phyloP scores from a whole-genome alignment of 2,113 vertebrate species.

The Stigmatopora nigra region DNA sequence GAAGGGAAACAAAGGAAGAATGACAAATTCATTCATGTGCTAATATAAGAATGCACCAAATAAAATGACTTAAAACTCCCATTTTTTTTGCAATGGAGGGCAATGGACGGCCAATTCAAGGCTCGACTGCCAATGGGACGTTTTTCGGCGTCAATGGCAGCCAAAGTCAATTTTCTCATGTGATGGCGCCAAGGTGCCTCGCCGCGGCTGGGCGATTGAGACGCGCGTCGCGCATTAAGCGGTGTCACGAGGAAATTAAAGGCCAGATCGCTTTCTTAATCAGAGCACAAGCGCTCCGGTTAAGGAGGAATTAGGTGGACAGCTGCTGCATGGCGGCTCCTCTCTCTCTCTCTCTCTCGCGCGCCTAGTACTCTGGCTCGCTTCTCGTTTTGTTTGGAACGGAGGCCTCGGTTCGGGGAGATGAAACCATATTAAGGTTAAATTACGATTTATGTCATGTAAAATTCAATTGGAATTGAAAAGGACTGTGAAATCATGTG shows the following conservation, averaged over 20 bases:
- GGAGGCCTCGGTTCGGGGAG: background rate
- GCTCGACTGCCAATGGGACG: too few relatives aligned
- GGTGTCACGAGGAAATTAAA: constrained; percentile 91
- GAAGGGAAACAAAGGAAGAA: constrained; percentile 34
- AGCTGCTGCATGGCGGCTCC: constrained; percentile 78
- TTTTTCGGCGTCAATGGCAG: too few relatives aligned
- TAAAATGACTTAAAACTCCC: background rate
- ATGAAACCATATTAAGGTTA: background rate
- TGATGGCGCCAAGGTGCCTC: background rate
- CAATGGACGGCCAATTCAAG: too few relatives aligned
- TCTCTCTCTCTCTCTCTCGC: constrained; percentile 45
- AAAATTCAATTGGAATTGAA: background rate
- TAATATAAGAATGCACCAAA: background rate
- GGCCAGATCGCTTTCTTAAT: constrained; percentile 94
- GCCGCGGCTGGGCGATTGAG: constrained; percentile 71
- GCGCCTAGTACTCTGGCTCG: constrained; percentile 29
- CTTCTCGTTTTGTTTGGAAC: background rate
- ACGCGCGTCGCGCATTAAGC: constrained; percentile 81
- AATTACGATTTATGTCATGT: background rate
- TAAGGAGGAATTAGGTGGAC: constrained; percentile 91
- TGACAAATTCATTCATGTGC: constrained; percentile 20
- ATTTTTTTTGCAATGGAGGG: too few relatives aligned
- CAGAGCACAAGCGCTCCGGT: constrained; percentile 89
- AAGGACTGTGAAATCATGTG: background rate
- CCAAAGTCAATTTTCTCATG: too few relatives aligned